Evolutionary conservation across 2,113 vertebrate genomes (phyloP), one percentile per base, ranked within the genome.

Genomic region (Xyrauchen texanus): DNA sequence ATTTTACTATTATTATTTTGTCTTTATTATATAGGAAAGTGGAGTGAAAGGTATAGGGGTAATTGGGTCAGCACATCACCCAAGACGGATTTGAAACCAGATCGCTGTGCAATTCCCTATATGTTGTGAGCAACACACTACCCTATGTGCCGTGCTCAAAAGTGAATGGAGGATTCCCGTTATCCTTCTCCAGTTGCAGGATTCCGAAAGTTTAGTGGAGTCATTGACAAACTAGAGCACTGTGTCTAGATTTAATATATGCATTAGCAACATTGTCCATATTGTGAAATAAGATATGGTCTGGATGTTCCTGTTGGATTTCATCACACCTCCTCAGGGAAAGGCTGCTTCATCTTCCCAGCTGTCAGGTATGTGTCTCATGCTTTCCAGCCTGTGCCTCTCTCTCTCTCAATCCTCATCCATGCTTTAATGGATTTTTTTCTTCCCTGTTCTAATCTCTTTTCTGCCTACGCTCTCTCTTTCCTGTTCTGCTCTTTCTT

Each of bases 321-420:
- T 49, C 13, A 4, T 73, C 53, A 46, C 53, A 45, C 51, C 16
- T 8, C 7, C 4, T 13, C 6, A 8, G 5, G 16, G 15, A 60
- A 58, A 16, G 51, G 57, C 16, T n/a, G n/a, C 44, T 65, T 55
- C 52, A 55, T 65, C 66, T 62, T 8, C 45, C 21, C 74, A 64
- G 63, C 53, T 72, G 7, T 51, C 65, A 81, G 58, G 42, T 66
- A 52, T 82, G 75, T 82, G 47, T 85, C 62, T 67, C 47, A 13
- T 52, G 55, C 72, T 86, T 46, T 46, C 11, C 44, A 58, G n/a
- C 13, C 76, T 49, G 46, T 81, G 68, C 21, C 21, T 34, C 21
- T 65, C 46, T 34, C 21, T 65, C 46, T 71, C 79, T 75, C 73
- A 4, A 55, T 55, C 52, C 52, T 12, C 12, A 11, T 53, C 52